These are phyloP conservation scores for Parazoanthus darwini DNA, from an alignment of 92 coral and sea anemone genomes.

Conservation along the genomic window DNA sequence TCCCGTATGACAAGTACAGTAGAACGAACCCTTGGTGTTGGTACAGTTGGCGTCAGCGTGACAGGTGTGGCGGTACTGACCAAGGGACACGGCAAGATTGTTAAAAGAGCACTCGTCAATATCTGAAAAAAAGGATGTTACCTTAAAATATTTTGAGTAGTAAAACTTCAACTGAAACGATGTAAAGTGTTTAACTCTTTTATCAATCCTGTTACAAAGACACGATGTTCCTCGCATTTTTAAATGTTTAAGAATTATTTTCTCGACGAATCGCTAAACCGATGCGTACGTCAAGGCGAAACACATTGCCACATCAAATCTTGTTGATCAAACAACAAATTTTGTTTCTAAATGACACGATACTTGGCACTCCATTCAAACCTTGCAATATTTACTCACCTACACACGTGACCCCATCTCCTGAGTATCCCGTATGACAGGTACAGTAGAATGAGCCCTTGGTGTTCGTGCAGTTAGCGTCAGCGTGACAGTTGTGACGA, in stretches of 20 bases:
- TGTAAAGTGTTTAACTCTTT: too few relatives aligned
- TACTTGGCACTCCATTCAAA: neutral
- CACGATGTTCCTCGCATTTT: too few relatives aligned
- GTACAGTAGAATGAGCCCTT: conserved; percentile 77
- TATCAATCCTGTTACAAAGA: too few relatives aligned
- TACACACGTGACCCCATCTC: conserved; percentile 58
- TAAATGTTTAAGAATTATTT: too few relatives aligned
- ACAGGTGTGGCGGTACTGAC: conserved; percentile 51
- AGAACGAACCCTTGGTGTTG: neutral
- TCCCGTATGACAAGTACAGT: neutral
- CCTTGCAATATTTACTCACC: neutral
- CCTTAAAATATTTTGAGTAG: neutral
- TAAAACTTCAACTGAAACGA: too few relatives aligned
- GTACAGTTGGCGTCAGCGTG: neutral
- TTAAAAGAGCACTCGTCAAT: conserved; percentile 59
- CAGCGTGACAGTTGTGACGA: conserved; percentile 71
- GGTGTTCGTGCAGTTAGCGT: conserved; percentile 75
- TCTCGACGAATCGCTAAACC: too few relatives aligned
- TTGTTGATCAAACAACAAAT: too few relatives aligned
- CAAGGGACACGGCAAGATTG: neutral
- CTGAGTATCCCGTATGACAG: conserved; percentile 84
- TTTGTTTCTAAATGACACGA: too few relatives aligned
- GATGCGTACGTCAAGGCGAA: too few relatives aligned
- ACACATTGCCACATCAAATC: too few relatives aligned
- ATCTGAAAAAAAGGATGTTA: neutral